Percentiles rank a stretch among this genome's conserved stretches.
phyloP scores from a whole-genome alignment of 2,797 vertebrate genomes.

The Micropoecilia bifurca region DNA sequence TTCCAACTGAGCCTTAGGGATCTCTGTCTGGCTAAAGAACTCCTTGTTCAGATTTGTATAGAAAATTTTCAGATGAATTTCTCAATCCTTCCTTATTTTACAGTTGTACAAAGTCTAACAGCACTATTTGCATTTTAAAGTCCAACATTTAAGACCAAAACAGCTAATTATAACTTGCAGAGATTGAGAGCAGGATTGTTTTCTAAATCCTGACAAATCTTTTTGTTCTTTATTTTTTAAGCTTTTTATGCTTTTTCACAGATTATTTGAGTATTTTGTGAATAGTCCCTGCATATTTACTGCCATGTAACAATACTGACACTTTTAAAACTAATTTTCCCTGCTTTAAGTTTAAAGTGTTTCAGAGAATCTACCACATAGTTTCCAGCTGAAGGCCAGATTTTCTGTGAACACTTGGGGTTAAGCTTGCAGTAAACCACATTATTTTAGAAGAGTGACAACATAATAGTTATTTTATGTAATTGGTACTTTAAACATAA shows the following conservation, averaged over 20 bases:
- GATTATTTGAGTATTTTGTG: not conserved
- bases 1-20: not conserved
- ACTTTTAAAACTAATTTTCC: not conserved
- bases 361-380: conserved; percentile 1
- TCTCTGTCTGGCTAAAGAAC: not conserved
- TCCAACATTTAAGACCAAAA: not conserved
- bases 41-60: not conserved
- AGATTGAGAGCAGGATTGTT: not conserved
- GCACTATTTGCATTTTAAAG: not conserved
- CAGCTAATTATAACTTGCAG: not conserved
- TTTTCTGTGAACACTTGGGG: conserved; percentile 17
- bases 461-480: not conserved
- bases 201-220: not conserved
- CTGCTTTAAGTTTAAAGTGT: conserved; percentile 13
- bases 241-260: not conserved
- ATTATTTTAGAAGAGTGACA: conserved; percentile 21
- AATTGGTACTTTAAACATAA: conserved; percentile 38
- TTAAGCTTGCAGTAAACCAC: conserved; percentile 14
- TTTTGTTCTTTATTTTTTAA: not conserved
- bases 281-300: not conserved
- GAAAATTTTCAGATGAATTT: not conserved
- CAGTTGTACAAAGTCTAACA: not conserved
- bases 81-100: not conserved
- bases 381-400: conserved; percentile 34
- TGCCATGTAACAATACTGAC: not conserved